Percentiles rank a stretch among this genome's conserved stretches.
Evolutionary conservation across 2,113 vertebrate species (phyloP).

Genomic region (Sporophila hypoxantha): DNA sequence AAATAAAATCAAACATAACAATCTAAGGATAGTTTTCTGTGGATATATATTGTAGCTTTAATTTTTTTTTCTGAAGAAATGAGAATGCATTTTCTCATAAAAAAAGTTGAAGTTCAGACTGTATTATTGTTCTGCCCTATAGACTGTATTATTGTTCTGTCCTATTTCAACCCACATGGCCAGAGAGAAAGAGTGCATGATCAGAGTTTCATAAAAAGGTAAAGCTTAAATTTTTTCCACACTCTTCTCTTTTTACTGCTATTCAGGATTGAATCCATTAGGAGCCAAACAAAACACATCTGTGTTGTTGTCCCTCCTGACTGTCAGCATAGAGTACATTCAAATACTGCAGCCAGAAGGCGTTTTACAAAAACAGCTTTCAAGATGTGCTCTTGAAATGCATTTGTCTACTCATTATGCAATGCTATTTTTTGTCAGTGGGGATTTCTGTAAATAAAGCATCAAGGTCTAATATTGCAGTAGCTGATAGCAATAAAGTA

Average conservation of each 20-base stretch:
- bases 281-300: constrained; percentile 65
- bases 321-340: constrained; percentile 59
- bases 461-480: constrained; percentile 48
- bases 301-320: constrained; percentile 61
- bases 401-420: constrained; percentile 66
- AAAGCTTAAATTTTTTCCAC: constrained; percentile 15
- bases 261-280: constrained; percentile 54
- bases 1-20: background rate
- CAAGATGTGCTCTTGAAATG: constrained; percentile 68
- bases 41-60: background rate
- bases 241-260: constrained; percentile 18
- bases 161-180: background rate
- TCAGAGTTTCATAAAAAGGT: constrained; percentile 19
- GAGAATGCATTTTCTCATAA: background rate
- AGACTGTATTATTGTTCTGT: background rate
- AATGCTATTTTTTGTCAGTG: constrained; percentile 59
- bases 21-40: background rate
- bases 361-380: constrained; percentile 66
- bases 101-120: too few species aligned
- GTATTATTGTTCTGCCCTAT: background rate
- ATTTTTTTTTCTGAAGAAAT: background rate
- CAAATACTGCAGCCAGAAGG: constrained; percentile 70
- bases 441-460: constrained; percentile 69
- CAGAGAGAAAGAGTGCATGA: background rate
- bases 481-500: constrained; percentile 43